phyloP scores from a whole-genome alignment of 2,888 invertebrate genomes.

The Agonopterix subpropinquella region DNA sequence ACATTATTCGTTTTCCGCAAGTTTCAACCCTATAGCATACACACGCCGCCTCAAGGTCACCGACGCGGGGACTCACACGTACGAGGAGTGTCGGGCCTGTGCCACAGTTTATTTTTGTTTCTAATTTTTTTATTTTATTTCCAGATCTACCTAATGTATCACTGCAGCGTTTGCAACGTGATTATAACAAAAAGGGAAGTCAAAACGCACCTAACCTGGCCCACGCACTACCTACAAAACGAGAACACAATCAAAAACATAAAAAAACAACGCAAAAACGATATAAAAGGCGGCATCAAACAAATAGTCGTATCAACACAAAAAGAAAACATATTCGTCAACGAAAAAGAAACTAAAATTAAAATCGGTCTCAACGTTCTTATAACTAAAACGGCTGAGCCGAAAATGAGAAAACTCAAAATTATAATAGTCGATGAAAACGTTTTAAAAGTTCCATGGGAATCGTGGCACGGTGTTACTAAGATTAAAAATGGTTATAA shows the following conservation, averaged over 20 bases:
- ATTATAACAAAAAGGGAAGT: constrained; percentile 18
- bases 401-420: constrained; percentile 12
- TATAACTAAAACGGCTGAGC: background rate
- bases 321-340: constrained; percentile 14
- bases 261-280: constrained; percentile 10
- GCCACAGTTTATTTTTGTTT: too few relatives aligned
- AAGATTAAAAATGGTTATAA: constrained; percentile 5
- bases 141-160: constrained; percentile 29
- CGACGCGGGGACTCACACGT: too few relatives aligned
- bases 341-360: constrained; percentile 11
- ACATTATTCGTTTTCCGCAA: too few relatives aligned
- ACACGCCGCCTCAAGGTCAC: too few relatives aligned
- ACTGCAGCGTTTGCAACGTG: constrained; percentile 34
- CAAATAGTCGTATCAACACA: constrained; percentile 6
- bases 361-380: constrained; percentile 8
- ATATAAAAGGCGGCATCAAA: constrained; percentile 13
- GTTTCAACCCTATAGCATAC: too few relatives aligned
- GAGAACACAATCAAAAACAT: constrained; percentile 3
- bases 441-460: constrained; percentile 17
- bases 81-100: too few relatives aligned
- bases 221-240: constrained; percentile 8
- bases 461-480: constrained; percentile 18
- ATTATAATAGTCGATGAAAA: constrained; percentile 12
- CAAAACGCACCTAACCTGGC: constrained; percentile 19
- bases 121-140: constrained; percentile 6